phyloP scores from a whole-genome alignment of 1,140 invertebrate species.

The Drosophila punjabiensis region DNA sequence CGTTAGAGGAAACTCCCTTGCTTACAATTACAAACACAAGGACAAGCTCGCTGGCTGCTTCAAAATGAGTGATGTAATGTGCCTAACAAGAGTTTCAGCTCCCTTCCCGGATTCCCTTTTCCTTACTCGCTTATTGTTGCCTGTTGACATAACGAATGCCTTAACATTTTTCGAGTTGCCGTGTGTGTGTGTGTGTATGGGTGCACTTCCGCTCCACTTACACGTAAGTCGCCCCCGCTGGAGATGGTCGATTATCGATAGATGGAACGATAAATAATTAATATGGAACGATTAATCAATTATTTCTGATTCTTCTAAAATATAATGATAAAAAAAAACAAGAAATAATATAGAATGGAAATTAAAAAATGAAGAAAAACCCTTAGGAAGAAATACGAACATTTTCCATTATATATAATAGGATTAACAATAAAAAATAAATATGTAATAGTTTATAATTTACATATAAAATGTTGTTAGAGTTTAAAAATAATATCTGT shows the following conservation, averaged over 20 bases:
- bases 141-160: constrained; percentile 82
- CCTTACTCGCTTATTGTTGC: constrained; percentile 64
- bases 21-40: constrained; percentile 69
- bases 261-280: too few species aligned
- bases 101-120: constrained; percentile 7
- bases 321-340: too few species aligned
- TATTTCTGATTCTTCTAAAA: too few species aligned
- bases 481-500: too few species aligned
- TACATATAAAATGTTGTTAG: too few species aligned
- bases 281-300: too few species aligned
- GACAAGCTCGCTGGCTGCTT: constrained; percentile 38
- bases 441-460: too few species aligned
- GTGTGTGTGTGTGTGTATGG: constrained; percentile 12
- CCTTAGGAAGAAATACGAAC: too few species aligned
- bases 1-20: constrained; percentile 63
- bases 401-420: too few species aligned
- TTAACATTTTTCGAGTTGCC: constrained; percentile 72
- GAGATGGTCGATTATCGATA: constrained; percentile 2
- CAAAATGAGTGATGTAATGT: constrained; percentile 79
- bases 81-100: constrained; percentile 57
- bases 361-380: too few species aligned
- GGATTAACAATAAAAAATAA: not conserved
- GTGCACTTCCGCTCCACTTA: constrained; percentile 79
- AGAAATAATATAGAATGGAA: too few species aligned
- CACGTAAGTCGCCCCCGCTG: constrained; percentile 68